Conservation (phyloP, 2,888 invertebrate species). For the Polymixis lichenea region DNA sequence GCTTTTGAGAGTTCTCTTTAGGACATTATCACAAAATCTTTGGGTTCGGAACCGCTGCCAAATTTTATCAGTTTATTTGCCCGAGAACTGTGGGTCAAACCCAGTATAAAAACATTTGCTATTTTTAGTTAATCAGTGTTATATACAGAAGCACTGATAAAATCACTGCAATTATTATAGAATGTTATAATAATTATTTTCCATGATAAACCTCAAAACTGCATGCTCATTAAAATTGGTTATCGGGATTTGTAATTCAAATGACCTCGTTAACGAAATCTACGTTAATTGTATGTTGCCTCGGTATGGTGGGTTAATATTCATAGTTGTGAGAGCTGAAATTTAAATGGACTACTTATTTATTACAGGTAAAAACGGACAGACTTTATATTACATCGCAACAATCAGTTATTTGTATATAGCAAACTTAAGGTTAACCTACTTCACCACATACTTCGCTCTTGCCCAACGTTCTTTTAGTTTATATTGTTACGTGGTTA, state of each 20-base stretch:
- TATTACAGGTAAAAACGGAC: background rate
- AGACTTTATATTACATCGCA: background rate
- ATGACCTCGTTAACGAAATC: constrained; percentile 47
- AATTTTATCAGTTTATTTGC: constrained; percentile 5
- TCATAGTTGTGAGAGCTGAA: background rate
- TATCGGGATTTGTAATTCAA: constrained; percentile 49
- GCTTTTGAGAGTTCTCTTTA: background rate
- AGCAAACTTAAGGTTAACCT: background rate
- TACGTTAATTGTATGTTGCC: constrained; percentile 23
- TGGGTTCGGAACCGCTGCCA: background rate
- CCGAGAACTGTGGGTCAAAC: background rate
- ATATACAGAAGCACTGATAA: background rate
- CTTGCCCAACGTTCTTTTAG: background rate
- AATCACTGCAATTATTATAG: constrained; percentile 2
- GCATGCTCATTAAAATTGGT: constrained; percentile 41
- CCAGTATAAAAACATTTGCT: background rate
- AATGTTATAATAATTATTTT: constrained; percentile 18
- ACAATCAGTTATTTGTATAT: too few relatives aligned
- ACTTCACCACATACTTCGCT: background rate
- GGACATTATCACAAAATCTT: constrained; percentile 13
- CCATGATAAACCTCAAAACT: constrained; percentile 20
- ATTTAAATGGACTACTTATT: background rate
- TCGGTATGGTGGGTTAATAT: constrained; percentile 26
- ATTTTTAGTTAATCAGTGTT: background rate
- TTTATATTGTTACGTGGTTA: background rate